Base-by-base conservation (phyloP, 2,888 invertebrate species). In the Rhamphomyia laevipes region DNA sequence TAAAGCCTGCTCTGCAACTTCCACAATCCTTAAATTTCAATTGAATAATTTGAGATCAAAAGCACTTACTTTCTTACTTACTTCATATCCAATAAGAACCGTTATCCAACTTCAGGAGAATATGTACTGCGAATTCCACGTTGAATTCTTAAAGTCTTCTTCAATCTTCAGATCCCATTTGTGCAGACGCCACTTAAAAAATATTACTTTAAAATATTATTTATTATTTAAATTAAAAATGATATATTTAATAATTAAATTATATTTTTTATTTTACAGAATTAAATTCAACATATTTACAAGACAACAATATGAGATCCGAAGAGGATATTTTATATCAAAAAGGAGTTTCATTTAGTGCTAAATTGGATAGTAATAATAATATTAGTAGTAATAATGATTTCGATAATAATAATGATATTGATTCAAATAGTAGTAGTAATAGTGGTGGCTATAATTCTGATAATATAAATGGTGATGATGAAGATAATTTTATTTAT, bases 331-430 rank as follows among this genome's bases (percentile, higher is more conserved):
- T 86, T 51, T 71, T 86, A 35, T 84, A 84, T 61, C 84, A 85
- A 68, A 86, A 84, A 68, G 86, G 84, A 60, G 84, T 82, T 4
- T 83, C 84, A 45, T 82, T 86, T 68, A 84, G 84, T 55, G 85
- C 84, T 31, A 83, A 84, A 68, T 73, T 84, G 65, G 80, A 78
- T 63, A 68, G 63, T 47, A 55, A 53, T 42, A 56, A 55, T 33
- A 57, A 59, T 48, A 62, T 58, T 12, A 55, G 51, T 51, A 55
- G 53, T 43, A 46, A 50, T 46, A 48, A 46, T 40, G 40, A 38
- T 46, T 43, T 13, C n/a, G 31, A 48, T 41, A 46, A 52, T 41
- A 50, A 46, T 44, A 51, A 43, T 44, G 43, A 45, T 44, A 45
- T 27, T 45, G 33, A 45, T 45, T 30, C 43, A 27, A 45, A 43